phyloP scores from a whole-genome alignment of 2,888 invertebrate species.

The Idaea straminata region DNA sequence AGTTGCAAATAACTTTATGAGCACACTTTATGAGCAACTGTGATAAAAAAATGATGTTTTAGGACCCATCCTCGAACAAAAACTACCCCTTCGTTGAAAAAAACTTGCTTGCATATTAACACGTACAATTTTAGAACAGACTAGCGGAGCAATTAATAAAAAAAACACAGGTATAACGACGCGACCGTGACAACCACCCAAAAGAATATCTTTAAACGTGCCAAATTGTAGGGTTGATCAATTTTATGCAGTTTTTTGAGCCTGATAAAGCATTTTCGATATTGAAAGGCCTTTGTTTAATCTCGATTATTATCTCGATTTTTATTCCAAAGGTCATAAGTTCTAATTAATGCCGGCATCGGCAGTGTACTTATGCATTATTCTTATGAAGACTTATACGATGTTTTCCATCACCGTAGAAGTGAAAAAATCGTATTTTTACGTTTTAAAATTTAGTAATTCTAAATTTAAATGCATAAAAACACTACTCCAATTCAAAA shows the following conservation, averaged over 20 bases:
- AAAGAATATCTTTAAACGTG: background rate
- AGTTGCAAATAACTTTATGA: too few relatives aligned
- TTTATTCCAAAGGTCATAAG: too few relatives aligned
- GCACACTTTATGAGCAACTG: too few relatives aligned
- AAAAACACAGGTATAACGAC: background rate
- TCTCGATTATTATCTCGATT: too few relatives aligned
- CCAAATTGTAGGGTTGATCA: background rate
- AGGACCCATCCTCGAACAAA: conserved; percentile 33
- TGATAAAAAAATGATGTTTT: conserved; percentile 48
- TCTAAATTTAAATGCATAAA: background rate
- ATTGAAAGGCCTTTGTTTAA: background rate
- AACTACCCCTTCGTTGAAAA: conserved; percentile 55
- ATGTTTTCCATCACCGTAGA: too few relatives aligned
- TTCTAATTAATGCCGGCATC: too few relatives aligned
- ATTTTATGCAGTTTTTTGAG: background rate
- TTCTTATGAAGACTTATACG: too few relatives aligned
- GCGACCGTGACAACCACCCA: background rate
- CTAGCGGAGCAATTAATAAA: conserved; percentile 16
- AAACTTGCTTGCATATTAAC: conserved; percentile 52
- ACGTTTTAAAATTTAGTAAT: background rate
- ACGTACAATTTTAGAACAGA: conserved; percentile 29
- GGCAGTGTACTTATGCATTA: too few relatives aligned
- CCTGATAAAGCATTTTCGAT: background rate
- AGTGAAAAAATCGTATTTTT: too few relatives aligned
- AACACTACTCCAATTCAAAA: background rate